Conservation (phyloP, 1,140 invertebrate species). For the Drosophila novamexicana region DNA sequence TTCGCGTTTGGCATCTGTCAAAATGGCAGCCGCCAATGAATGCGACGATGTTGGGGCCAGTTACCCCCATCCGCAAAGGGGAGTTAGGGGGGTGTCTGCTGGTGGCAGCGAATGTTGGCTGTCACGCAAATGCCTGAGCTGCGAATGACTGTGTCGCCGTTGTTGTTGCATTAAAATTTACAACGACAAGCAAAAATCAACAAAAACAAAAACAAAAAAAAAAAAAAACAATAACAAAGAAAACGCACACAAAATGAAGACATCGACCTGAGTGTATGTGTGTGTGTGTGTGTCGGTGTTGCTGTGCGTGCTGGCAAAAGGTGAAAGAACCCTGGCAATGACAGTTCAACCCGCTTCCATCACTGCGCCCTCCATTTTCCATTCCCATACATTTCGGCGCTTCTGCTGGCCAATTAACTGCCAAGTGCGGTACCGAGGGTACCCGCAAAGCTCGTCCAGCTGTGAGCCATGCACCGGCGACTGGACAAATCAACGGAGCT, state of each 20-base stretch:
- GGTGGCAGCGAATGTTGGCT: constrained; percentile 17
- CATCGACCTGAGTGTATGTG: constrained; percentile 30
- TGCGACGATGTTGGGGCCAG: neutral
- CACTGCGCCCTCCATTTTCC: constrained; percentile 25
- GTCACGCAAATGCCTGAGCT: constrained; percentile 71
- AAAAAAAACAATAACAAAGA: constrained; percentile 9
- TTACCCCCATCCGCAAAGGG: neutral
- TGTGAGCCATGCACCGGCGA: constrained; percentile 22
- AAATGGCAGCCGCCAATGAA: constrained; percentile 55
- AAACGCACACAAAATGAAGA: constrained; percentile 63
- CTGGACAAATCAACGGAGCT: constrained; percentile 55
- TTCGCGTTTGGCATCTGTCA: constrained; percentile 76
- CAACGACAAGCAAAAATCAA: constrained; percentile 47
- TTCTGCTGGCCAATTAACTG: constrained; percentile 8
- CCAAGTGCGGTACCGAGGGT: neutral
- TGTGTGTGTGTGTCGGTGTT: constrained; percentile 14
- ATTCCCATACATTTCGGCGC: constrained; percentile 22
- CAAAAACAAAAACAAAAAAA: constrained; percentile 18
- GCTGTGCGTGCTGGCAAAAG: constrained; percentile 36
- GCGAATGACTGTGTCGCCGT: constrained; percentile 57
- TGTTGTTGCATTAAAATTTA: constrained; percentile 67
- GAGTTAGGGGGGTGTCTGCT: neutral
- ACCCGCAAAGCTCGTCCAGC: neutral
- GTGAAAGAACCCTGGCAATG: constrained; percentile 65
- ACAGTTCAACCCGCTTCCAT: constrained; percentile 30